phyloP scores from a whole-genome alignment of 2,797 vertebrate species.

The Ctenosaura bakeri region DNA sequence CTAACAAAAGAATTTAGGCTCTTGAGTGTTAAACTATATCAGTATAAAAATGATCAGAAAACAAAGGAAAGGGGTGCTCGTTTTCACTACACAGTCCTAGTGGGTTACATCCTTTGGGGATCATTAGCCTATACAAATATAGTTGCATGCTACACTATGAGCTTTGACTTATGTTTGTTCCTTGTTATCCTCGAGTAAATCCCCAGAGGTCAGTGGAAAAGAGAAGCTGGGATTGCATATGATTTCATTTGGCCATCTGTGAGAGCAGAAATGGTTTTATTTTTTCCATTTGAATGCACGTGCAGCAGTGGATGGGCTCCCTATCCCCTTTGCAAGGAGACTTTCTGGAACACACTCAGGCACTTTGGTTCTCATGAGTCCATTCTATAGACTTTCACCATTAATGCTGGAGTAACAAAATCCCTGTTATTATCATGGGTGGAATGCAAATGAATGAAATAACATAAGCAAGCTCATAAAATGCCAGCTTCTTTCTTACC shows the following conservation, averaged over 20 bases:
- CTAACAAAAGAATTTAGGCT: too few relatives aligned
- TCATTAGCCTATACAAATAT: slow-evolving; percentile 3
- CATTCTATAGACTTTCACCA: slow-evolving; percentile 21
- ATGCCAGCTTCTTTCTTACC: not conserved
- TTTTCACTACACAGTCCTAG: not conserved
- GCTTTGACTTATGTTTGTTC: not conserved
- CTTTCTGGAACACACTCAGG: not conserved
- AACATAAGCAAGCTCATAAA: not conserved
- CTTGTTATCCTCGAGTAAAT: slow-evolving; percentile 6
- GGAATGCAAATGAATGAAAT: not conserved
- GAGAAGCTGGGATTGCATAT: not conserved
- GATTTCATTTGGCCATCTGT: not conserved
- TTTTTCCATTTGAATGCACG: slow-evolving; percentile 1
- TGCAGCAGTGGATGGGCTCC: not conserved
- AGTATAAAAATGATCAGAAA: not conserved
- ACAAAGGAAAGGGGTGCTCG: too few relatives aligned
- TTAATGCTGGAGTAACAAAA: slow-evolving; percentile 24
- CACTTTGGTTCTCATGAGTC: not conserved
- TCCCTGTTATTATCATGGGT: not conserved
- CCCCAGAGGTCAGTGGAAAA: not conserved
- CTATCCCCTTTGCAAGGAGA: not conserved
- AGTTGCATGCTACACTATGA: not conserved
- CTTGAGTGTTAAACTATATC: too few relatives aligned
- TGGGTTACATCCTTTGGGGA: not conserved
- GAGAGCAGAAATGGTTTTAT: not conserved